Conservation (phyloP, 2,888 invertebrate genomes). For the Rhabditoides inermis region DNA sequence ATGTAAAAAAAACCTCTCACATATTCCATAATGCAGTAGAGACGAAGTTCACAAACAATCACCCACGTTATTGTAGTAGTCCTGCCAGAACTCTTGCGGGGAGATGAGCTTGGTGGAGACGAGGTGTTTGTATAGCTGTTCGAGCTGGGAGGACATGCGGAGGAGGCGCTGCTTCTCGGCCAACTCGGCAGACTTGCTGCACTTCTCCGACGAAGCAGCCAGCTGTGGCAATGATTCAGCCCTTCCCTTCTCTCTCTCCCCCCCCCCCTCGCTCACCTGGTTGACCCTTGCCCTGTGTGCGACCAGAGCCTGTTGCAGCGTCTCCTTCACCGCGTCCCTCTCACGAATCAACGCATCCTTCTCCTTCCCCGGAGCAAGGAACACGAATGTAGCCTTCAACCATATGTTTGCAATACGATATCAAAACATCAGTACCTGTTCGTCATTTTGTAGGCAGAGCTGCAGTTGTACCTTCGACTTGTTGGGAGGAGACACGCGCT, state of each 20-base stretch:
- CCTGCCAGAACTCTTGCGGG: slow-evolving; percentile 89
- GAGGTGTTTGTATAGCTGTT: slow-evolving; percentile 85
- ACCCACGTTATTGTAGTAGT: slow-evolving; percentile 22
- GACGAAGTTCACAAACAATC: not conserved
- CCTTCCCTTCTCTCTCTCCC: not conserved
- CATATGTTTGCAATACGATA: not conserved
- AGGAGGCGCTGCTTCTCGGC: slow-evolving; percentile 40
- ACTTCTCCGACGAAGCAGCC: slow-evolving; percentile 27
- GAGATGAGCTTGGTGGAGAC: slow-evolving; percentile 90
- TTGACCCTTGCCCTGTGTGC: slow-evolving; percentile 31
- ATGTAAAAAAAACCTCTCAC: not conserved
- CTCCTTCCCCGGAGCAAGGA: slow-evolving; percentile 74
- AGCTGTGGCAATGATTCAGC: slow-evolving; percentile 24
- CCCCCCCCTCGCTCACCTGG: slow-evolving; percentile 13
- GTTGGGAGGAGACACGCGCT: slow-evolving; percentile 87
- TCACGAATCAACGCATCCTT: slow-evolving; percentile 75
- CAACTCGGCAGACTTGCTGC: slow-evolving; percentile 22
- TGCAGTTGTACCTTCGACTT: slow-evolving; percentile 97
- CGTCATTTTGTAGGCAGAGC: slow-evolving; percentile 79
- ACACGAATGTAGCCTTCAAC: slow-evolving; percentile 76
- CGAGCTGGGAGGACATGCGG: slow-evolving; percentile 33
- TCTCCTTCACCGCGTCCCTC: slow-evolving; percentile 82
- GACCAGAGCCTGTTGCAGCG: slow-evolving; percentile 79
- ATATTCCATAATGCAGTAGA: not conserved
- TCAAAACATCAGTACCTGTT: slow-evolving; percentile 11